Conservation (phyloP, 2,888 invertebrate species). For the Galerucella nymphaeae region DNA sequence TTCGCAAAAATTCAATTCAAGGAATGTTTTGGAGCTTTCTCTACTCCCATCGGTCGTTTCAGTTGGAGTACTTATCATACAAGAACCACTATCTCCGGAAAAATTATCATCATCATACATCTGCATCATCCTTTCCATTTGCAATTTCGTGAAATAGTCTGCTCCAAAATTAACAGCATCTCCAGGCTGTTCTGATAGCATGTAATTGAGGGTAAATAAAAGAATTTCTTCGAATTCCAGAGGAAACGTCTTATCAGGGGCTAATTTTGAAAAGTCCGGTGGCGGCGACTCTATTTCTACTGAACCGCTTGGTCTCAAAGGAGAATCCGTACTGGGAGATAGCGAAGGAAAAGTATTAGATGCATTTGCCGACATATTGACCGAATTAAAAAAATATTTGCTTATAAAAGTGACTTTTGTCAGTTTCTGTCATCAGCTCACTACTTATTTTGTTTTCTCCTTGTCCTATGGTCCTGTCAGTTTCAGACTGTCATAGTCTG, state of each 20-base stretch:
- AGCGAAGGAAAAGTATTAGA: background rate
- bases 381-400: background rate
- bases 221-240: background rate
- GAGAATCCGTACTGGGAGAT: background rate
- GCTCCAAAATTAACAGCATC: background rate
- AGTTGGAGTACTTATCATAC: background rate
- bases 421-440: background rate
- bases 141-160: background rate
- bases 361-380: background rate
- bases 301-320: background rate
- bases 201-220: constrained; percentile 2
- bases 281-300: background rate
- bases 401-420: background rate
- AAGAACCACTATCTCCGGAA: background rate
- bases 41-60: background rate
- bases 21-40: background rate
- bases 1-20: background rate
- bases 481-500: too few relatives aligned
- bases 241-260: background rate
- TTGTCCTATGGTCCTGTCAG: background rate
- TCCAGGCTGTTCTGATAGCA: background rate
- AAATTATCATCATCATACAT: background rate
- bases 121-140: background rate
- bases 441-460: background rate
- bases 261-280: background rate